Percentiles rank a stretch among this genome's conserved stretches.
Evolutionary conservation across 2,797 vertebrate species (phyloP).

Genomic region (Centroberyx gerrardi): DNA sequence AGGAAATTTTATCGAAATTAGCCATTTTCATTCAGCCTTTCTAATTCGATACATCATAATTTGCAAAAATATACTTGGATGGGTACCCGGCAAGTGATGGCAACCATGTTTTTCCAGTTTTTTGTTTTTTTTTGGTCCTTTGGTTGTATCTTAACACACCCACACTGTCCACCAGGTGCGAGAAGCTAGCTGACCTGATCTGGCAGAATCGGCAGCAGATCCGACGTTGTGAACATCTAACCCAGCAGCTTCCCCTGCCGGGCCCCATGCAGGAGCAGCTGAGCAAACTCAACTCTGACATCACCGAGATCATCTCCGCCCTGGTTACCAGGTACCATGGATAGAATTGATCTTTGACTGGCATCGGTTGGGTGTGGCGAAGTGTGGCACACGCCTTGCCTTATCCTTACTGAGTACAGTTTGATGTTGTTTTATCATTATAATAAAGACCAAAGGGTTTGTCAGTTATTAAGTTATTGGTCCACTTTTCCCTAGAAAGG

Average conservation of each 20-base stretch:
- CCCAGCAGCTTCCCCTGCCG: slow-evolving; percentile 93
- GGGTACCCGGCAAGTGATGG: no score
- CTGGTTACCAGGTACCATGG: slow-evolving; percentile 90
- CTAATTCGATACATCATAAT: no score
- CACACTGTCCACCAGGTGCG: slow-evolving; percentile 86
- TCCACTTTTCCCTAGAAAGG: no score
- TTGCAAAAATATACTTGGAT: no score
- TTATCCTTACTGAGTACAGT: no score
- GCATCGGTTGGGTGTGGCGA: not conserved
- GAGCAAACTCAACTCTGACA: slow-evolving; percentile 90
- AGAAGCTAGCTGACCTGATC: slow-evolving; percentile 93
- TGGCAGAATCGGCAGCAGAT: slow-evolving; percentile 97
- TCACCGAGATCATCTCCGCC: slow-evolving; percentile 96
- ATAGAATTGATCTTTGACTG: not conserved
- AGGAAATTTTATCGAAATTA: no score
- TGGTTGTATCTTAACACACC: not conserved
- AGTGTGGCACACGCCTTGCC: not conserved
- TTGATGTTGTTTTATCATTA: no score
- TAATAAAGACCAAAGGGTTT: no score
- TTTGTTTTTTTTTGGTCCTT: not conserved
- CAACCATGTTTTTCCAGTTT: not conserved
- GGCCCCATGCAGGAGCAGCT: slow-evolving; percentile 94
- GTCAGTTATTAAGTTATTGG: no score
- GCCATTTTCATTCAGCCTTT: no score
- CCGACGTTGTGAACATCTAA: slow-evolving; percentile 92